Evolutionary conservation across 2,888 invertebrate species (phyloP), one percentile per base, ranked within the genome.

Genomic region (Taenaris catops): DNA sequence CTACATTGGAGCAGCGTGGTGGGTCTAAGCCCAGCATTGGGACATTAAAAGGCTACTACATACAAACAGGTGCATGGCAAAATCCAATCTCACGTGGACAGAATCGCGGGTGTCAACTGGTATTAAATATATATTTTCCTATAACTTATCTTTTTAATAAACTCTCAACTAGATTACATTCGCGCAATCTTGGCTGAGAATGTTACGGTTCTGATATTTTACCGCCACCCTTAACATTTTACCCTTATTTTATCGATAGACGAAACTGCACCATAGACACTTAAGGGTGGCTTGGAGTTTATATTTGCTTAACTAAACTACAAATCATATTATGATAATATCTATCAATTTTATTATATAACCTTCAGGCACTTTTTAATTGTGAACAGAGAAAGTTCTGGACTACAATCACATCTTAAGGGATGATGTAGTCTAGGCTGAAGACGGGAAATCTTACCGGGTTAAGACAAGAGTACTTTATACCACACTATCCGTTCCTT

Each of bases 61-160:
- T 17, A 6, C 6, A 6, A 17, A 6, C 4, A 17, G 16, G 3
- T 17, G 4, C 16, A 17, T 4, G 16, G 4, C 16, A 1, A 25
- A 7, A 8, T 16, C 2, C 0, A n/a, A 8, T 6, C 25, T 2
- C 2, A 6, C 5, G 7, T 6, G 25, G n/a, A 3, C 17, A 10
- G 4, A n/a, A 6, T 9, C 2, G 26, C 3, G 18, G n/a, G 4
- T 4, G 7, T n/a, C 18, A 10, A 19, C 7, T 28, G 18, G 18
- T 19, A 11, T 28, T 28, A 12, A 8, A 28, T 11, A 28, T 20
- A 2, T 11, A 10, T 19, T 28, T 19, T 18, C 7, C n/a, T n/a
- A n/a, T n/a, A n/a, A n/a, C n/a, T n/a, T n/a, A n/a, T 12, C 8
- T 6, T 20, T 19, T 19, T 19, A 12, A 19, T 8, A 19, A 28